phyloP scores from a whole-genome alignment of 2,888 invertebrate genomes.

The Ceramica pisi region DNA sequence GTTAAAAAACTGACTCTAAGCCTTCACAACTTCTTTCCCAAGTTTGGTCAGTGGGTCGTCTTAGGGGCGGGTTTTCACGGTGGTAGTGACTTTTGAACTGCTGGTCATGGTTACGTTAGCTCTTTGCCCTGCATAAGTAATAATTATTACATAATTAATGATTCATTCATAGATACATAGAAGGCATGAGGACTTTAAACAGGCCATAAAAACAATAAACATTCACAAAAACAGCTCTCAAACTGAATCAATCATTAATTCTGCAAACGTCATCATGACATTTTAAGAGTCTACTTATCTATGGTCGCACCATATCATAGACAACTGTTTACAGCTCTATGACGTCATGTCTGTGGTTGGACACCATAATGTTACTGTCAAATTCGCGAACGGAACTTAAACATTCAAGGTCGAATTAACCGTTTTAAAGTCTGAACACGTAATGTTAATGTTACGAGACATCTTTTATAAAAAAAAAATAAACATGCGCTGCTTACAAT shows the following conservation, averaged over 20 bases:
- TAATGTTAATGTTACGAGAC: conserved; percentile 47
- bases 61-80: neutral
- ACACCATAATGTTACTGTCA: conserved; percentile 24
- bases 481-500: conserved; percentile 50
- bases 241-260: conserved; percentile 16
- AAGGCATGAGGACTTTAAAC: neutral
- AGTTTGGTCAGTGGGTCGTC: too few species aligned
- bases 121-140: neutral
- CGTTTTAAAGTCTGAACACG: conserved; percentile 50
- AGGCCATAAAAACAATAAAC: conserved; percentile 21
- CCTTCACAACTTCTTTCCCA: too few species aligned
- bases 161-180: conserved; percentile 2
- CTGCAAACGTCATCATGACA: conserved; percentile 35
- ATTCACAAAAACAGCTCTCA: conserved; percentile 1
- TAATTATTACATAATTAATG: neutral
- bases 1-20: too few species aligned
- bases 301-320: conserved; percentile 17
- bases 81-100: neutral
- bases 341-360: conserved; percentile 43
- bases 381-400: conserved; percentile 59
- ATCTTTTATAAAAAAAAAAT: conserved; percentile 46
- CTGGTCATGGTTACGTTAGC: neutral
- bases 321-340: conserved; percentile 31
- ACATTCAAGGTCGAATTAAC: conserved; percentile 48
- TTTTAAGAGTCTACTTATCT: conserved; percentile 21